phyloP scores from a whole-genome alignment of 1,140 invertebrate species.

The Subanguina moxae region DNA sequence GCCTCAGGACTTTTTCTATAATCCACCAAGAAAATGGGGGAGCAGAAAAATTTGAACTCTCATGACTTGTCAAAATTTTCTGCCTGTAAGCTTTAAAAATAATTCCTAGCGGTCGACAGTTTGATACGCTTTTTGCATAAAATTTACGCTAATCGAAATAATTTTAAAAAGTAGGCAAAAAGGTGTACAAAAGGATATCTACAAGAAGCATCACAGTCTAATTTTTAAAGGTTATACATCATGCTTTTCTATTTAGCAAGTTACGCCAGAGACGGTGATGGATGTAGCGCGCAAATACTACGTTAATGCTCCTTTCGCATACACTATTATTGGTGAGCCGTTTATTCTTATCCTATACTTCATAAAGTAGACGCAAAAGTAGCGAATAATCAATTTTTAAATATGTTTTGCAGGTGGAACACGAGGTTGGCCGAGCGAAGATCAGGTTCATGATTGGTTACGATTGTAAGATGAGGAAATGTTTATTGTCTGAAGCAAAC shows the following conservation, averaged over 20 bases:
- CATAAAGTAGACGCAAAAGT: neutral
- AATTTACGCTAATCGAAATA: too few relatives aligned
- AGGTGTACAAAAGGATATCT: too few relatives aligned
- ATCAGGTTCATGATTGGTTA: neutral
- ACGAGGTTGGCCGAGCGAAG: neutral
- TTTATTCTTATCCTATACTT: neutral
- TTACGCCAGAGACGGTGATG: constrained; percentile 8
- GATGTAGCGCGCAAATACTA: constrained; percentile 2
- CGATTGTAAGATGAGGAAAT: neutral
- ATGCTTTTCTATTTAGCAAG: neutral
- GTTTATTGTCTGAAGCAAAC: neutral
- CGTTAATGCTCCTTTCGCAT: constrained; percentile 10
- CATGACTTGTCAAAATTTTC: too few relatives aligned
- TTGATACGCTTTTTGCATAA: too few relatives aligned
- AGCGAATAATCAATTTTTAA: neutral
- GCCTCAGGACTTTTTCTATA: too few relatives aligned
- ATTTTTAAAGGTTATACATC: too few relatives aligned
- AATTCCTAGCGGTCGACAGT: too few relatives aligned
- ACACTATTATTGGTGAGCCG: constrained; percentile 7
- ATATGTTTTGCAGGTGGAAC: neutral
- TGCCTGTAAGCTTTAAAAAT: too few relatives aligned
- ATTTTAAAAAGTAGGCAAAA: too few relatives aligned
- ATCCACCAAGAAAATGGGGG: too few relatives aligned
- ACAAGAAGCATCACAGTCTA: too few relatives aligned
- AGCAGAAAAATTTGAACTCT: too few relatives aligned